Evolutionary conservation across 2,113 vertebrate genomes (phyloP), one percentile per base, ranked within the genome.

Genomic region (Gnathonemus longibarbis): DNA sequence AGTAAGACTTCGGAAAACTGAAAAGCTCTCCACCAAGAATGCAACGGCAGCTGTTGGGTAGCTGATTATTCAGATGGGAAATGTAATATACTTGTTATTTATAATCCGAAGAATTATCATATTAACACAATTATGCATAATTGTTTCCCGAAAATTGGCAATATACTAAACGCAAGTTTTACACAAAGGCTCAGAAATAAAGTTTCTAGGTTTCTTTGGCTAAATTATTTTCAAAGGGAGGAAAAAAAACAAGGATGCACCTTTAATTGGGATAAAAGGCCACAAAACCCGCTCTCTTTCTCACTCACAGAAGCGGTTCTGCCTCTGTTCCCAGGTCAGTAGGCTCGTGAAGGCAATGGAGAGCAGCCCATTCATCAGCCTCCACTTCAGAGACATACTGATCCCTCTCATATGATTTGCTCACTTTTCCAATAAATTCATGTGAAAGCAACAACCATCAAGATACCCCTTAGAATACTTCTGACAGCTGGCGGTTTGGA

Each of bases 101-200:
- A 49, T 52, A 87, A 87, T 87, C 3, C 5, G 52, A 52, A 35
- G 46, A 87, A 87, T 53, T 87, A 56, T 87, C 49, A 87, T 53
- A 87, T 87, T 53, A 52, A 87, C 49, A 87, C 46, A 87, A 87
- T 87, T 87, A 87, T 84, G 39, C 83, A 84, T 53, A 87, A 52
- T 87, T 35, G 27, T 15, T 53, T 87, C n/a, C 49, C 13, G 4
- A 35, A 31, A 87, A 11, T 48, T 87, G 50, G 50, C n/a, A 53
- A 7, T 87, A 56, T 53, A 39, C 35, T 87, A 50, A 87, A 50
- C 9, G 11, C n/a, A 87, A 19, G 85, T 53, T 87, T 56, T 7
- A 6, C 15, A 53, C 24, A 87, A 87, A 53, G 13, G 15, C 27
- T 53, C 49, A 56, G 48, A 53, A 87, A 21, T 48, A 4, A 87